Percentiles rank a stretch among this genome's conserved stretches.
Conservation (phyloP, 92 coral and sea anemone species). For the Heteractis magnifica region DNA sequence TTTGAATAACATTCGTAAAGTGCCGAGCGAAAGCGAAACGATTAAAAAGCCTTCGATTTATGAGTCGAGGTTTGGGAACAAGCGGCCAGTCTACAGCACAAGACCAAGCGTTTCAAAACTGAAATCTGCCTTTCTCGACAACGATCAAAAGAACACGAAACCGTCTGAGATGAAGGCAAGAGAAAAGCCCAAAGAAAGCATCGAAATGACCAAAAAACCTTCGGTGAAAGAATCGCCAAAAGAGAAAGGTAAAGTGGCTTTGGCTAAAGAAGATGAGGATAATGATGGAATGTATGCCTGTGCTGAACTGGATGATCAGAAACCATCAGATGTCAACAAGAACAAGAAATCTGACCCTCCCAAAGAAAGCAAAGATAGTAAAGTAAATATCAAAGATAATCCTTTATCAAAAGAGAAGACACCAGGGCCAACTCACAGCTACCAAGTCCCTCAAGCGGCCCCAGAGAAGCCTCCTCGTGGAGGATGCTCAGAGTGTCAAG, state of each 20-base stretch:
- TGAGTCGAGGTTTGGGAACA: constrained; percentile 35
- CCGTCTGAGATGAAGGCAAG: constrained; percentile 40
- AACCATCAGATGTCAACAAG: constrained; percentile 52
- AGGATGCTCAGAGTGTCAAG: constrained; percentile 81
- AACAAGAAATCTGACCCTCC: constrained; percentile 58
- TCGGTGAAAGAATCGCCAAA: constrained; percentile 27
- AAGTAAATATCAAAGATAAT: constrained; percentile 77
- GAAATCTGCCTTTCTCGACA: constrained; percentile 52
- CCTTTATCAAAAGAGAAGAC: constrained; percentile 67
- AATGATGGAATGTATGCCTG: constrained; percentile 46
- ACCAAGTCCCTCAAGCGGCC: constrained; percentile 73
- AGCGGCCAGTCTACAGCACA: constrained; percentile 29
- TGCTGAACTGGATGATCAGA: constrained; percentile 48
- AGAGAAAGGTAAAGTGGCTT: constrained; percentile 39
- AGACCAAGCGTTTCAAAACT: constrained; percentile 47
- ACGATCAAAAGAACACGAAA: constrained; percentile 31
- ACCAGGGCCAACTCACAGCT: constrained; percentile 49
- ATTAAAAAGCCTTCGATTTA: constrained; percentile 33
- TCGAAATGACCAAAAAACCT: constrained; percentile 39
- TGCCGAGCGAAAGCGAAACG: constrained; percentile 32
- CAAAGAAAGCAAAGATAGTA: constrained; percentile 39
- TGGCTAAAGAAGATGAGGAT: constrained; percentile 33
- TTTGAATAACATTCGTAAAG: constrained; percentile 17
- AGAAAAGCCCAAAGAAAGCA: constrained; percentile 37
- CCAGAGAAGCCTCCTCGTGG: constrained; percentile 61